Evolutionary conservation across 2,888 invertebrate species (phyloP).

Genomic region (Ischnura elegans): DNA sequence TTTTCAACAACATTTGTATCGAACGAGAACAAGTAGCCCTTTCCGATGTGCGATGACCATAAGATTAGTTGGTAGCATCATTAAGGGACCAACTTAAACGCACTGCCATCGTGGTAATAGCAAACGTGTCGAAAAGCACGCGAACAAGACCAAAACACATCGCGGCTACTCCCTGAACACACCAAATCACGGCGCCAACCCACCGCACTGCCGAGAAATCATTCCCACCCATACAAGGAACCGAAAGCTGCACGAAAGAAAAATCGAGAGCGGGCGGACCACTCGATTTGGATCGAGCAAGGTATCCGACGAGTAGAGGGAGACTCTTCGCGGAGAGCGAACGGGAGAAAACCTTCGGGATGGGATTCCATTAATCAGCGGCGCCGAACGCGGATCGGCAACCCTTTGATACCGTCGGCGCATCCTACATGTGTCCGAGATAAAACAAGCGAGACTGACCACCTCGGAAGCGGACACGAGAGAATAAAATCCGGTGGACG

Average conservation of each 20-base stretch:
- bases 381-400: constrained; percentile 10
- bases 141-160: background rate
- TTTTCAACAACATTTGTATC: no score
- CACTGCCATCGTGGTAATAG: no score
- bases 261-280: background rate
- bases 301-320: background rate
- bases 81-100: no score
- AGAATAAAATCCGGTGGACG: background rate
- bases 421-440: constrained; percentile 46
- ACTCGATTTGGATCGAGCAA: background rate
- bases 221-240: background rate
- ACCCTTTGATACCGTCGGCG: background rate
- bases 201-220: background rate
- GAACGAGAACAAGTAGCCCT: no score
- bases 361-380: constrained; percentile 32
- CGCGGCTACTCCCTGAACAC: background rate
- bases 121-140: background rate
- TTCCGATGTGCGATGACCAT: no score
- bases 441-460: background rate
- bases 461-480: background rate
- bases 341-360: constrained; percentile 27
- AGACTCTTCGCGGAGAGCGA: background rate
- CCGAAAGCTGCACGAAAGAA: background rate
- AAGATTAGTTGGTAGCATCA: no score
- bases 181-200: background rate